A percentile compares a stretch with the other conserved stretches of the same genome.
Evolutionary conservation across 1,140 invertebrate genomes (phyloP).

Genomic region (Rhagoletis pomonella): DNA sequence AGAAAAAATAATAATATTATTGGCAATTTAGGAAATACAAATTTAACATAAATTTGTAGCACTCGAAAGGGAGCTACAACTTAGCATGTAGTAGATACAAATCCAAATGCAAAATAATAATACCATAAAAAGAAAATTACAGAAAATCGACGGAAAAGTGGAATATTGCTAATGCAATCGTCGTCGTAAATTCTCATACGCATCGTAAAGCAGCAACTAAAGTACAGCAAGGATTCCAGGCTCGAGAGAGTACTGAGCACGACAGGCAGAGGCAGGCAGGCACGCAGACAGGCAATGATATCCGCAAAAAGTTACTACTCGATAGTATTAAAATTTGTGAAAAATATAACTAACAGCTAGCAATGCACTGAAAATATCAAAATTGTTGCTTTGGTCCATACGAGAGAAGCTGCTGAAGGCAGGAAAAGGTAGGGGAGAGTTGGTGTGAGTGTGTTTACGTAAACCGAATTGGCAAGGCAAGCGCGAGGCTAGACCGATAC

Average conservation of each 20-base stretch:
- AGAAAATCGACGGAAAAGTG: constrained; percentile 20
- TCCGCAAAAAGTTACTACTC: neutral
- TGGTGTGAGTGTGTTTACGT: neutral
- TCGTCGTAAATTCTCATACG: constrained; percentile 41
- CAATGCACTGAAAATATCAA: neutral
- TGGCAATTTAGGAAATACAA: constrained; percentile 28
- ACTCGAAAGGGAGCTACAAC: neutral
- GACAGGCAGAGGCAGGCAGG: too few relatives aligned
- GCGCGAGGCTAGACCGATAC: neutral
- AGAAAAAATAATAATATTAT: neutral
- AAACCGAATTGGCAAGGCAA: neutral
- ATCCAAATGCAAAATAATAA: constrained; percentile 25
- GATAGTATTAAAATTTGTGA: constrained; percentile 8
- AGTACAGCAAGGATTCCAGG: neutral
- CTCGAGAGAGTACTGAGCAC: too few relatives aligned
- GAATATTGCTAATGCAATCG: constrained; percentile 40
- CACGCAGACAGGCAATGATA: neutral
- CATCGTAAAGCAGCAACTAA: constrained; percentile 13
- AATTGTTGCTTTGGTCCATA: neutral
- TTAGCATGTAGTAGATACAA: neutral
- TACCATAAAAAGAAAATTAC: neutral
- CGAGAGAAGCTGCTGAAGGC: neutral
- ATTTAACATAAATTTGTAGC: constrained; percentile 39
- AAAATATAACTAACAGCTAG: neutral
- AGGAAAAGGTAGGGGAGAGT: neutral